A percentile compares a stretch with the other conserved stretches of the same genome.
Conservation (phyloP, 2,888 invertebrate species). For the Amphipyra berbera region DNA sequence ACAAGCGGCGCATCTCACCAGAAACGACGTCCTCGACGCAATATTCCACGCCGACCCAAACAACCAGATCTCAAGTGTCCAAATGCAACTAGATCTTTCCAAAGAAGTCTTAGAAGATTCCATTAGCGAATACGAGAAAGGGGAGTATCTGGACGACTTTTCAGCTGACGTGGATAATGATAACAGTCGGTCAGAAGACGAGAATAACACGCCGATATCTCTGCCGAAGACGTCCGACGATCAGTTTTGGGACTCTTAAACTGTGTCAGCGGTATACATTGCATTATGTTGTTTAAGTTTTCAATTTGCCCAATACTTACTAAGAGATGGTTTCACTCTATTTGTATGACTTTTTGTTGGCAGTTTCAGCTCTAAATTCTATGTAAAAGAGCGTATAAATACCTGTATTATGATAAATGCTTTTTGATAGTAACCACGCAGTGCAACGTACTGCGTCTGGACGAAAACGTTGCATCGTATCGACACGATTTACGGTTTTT, state of each 20-base stretch:
- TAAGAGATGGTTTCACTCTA: background rate
- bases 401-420: constrained; percentile 4
- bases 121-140: constrained; percentile 58
- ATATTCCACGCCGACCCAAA: constrained; percentile 66
- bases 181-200: constrained; percentile 70
- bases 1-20: constrained; percentile 58
- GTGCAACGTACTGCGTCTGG: constrained; percentile 2
- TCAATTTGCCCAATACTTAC: constrained; percentile 6
- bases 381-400: constrained; percentile 9
- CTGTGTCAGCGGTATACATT: constrained; percentile 6
- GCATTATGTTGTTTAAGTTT: background rate
- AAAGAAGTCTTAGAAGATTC: constrained; percentile 60
- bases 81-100: constrained; percentile 63
- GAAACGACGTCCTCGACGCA: constrained; percentile 70
- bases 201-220: constrained; percentile 73
- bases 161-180: constrained; percentile 79
- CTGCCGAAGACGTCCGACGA: constrained; percentile 75
- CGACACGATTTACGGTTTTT: background rate
- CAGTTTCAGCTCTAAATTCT: constrained; percentile 11
- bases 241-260: constrained; percentile 79
- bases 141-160: constrained; percentile 72
- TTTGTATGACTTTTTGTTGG: background rate
- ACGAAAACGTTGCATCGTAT: background rate
- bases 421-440: constrained; percentile 5
- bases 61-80: constrained; percentile 62